Evolutionary conservation across 2,113 vertebrate genomes (phyloP), one percentile per base, ranked within the genome.

Genomic region (Cyanoliseus patagonus): DNA sequence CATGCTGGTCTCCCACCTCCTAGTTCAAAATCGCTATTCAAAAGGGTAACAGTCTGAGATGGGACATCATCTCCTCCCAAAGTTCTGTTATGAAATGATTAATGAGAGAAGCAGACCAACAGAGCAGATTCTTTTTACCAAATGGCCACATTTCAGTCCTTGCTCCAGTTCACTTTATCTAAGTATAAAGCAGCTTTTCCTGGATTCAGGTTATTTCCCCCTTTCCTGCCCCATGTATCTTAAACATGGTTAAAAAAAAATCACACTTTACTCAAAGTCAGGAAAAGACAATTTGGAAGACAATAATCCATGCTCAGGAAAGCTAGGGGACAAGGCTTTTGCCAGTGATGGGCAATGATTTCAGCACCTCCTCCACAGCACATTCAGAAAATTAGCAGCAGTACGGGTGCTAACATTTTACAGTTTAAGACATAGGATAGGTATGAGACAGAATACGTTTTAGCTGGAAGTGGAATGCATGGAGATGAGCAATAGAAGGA

Each of bases 371-470:
- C 88, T 94, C 46, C 53, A 70, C 72, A 88, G 8, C 8, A 24
- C 22, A 24, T 41, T 23, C n/a, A 63, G 86, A 78, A 78, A 93
- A 90, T 63, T 47, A 70, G 13, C 16, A 53, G 41, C 28, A 49
- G 10, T 25, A 27, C 12, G 3, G 18, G 11, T 20, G 28, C 0
- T 72, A 63, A 86, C 0, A 1, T 16, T 63, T 9, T 28, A 10
- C 30, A 49, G 15, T 42, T 93, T 75, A 88, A 84, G 37, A 28
- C 27, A 77, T 2, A 42, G 25, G 28, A 30, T n/a, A 61, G 23
- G 11, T 62, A n/a, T 59, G 25, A 92, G 80, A 63, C 41, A 81
- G 76, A 92, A 64, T 8, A n/a, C 4, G 8, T 64, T 85, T 95
- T 66, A 62, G 51, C 28, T 83, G 47, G 79, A 82, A 66, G 7